These are phyloP conservation scores for Drosophila mulleri DNA, from an alignment of 2,888 invertebrate genomes.

Conservation along the genomic window DNA sequence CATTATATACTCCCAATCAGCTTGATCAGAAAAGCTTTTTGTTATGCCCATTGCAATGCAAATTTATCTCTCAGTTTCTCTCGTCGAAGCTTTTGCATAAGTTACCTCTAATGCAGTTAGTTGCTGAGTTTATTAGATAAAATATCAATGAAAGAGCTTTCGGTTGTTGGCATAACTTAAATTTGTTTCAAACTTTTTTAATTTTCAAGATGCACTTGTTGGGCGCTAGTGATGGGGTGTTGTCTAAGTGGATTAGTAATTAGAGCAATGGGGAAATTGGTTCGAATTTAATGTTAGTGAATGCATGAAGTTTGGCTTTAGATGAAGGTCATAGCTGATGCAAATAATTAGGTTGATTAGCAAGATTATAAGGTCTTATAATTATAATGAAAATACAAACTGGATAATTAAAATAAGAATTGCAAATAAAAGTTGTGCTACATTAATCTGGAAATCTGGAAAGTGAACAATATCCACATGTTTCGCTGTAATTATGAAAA, in stretches of 20 bases:
- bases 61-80: not conserved
- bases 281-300: not conserved
- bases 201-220: not conserved
- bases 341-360: not conserved
- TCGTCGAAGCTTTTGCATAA: not conserved
- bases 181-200: not conserved
- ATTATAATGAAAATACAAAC: not conserved
- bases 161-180: not conserved
- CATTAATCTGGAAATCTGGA: too few relatives aligned
- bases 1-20: too few relatives aligned
- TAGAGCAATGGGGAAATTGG: not conserved
- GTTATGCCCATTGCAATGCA: not conserved
- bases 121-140: not conserved
- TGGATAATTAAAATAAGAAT: too few relatives aligned
- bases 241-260: constrained; percentile 1
- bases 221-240: not conserved
- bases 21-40: not conserved
- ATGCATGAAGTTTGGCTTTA: not conserved
- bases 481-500: not conserved
- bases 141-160: not conserved
- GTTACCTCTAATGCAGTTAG: not conserved
- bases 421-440: too few relatives aligned
- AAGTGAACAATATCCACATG: too few relatives aligned
- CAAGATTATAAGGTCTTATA: not conserved
- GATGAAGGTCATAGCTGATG: not conserved